These are phyloP conservation scores for Agriotes lineatus DNA, from an alignment of 2,888 invertebrate species.

Conservation along the genomic window DNA sequence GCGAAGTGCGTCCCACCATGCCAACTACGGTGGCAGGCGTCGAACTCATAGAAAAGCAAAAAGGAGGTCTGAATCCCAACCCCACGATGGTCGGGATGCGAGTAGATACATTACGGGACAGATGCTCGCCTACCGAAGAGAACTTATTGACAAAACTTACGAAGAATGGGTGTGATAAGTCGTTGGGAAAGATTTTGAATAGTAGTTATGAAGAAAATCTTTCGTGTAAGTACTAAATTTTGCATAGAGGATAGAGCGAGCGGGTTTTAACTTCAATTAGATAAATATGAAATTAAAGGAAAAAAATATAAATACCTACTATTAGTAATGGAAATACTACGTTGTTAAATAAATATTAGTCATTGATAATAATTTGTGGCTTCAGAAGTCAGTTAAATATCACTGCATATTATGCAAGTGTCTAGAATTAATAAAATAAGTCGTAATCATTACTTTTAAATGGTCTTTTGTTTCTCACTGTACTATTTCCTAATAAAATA, in stretches of 20 bases:
- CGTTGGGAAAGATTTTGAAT: conserved; percentile 26
- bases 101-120: conserved; percentile 59
- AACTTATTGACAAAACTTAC: conserved; percentile 60
- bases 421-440: no score
- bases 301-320: no score
- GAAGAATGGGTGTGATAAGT: conserved; percentile 68
- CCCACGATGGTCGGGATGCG: conserved; percentile 32
- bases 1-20: conserved; percentile 56
- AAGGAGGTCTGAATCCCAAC: conserved; percentile 58
- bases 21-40: conserved; percentile 63
- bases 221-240: conserved; percentile 9
- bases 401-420: no score
- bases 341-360: no score
- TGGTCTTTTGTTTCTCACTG: no score
- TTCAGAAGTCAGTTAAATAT: no score
- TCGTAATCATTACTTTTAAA: no score
- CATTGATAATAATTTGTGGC: no score
- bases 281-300: no score
- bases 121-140: conserved; percentile 63
- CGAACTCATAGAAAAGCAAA: conserved; percentile 57
- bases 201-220: conserved; percentile 34
- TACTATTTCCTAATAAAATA: no score
- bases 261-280: neutral
- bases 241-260: no score
- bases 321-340: no score